Conservation (phyloP, 2,888 invertebrate species). For the Fragum whitleyi region DNA sequence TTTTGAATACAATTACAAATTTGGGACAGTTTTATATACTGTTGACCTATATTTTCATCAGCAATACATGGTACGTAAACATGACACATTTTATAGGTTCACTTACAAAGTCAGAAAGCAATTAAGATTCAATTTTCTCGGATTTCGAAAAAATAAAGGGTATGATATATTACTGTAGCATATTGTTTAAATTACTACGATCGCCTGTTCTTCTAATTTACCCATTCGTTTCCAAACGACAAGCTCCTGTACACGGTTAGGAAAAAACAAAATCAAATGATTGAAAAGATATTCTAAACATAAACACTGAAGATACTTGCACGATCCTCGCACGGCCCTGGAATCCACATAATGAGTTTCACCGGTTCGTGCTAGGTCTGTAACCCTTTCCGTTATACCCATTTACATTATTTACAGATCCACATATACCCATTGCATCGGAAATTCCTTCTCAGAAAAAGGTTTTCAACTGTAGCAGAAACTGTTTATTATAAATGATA, state of each 20-base stretch:
- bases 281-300: slow-evolving; percentile 27
- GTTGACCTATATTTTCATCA: no score
- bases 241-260: slow-evolving; percentile 1
- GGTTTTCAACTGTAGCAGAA: no score
- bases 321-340: background rate
- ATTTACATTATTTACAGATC: background rate
- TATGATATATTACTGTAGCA: slow-evolving; percentile 20
- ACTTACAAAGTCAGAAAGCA: no score
- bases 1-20: no score
- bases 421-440: background rate
- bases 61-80: no score
- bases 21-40: no score
- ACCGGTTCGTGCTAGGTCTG: background rate
- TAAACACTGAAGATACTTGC: slow-evolving; percentile 8
- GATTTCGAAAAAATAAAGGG: background rate
- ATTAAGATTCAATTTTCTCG: no score
- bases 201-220: slow-evolving; percentile 21
- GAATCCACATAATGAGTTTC: slow-evolving; percentile 10
- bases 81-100: no score
- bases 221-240: slow-evolving; percentile 10
- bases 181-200: slow-evolving; percentile 19
- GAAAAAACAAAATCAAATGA: slow-evolving; percentile 19
- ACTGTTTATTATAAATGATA: no score
- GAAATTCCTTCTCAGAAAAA: background rate
- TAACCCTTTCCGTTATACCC: background rate